Evolutionary conservation across 2,113 vertebrate genomes (phyloP).

Genomic region (Microtus oregoni): DNA sequence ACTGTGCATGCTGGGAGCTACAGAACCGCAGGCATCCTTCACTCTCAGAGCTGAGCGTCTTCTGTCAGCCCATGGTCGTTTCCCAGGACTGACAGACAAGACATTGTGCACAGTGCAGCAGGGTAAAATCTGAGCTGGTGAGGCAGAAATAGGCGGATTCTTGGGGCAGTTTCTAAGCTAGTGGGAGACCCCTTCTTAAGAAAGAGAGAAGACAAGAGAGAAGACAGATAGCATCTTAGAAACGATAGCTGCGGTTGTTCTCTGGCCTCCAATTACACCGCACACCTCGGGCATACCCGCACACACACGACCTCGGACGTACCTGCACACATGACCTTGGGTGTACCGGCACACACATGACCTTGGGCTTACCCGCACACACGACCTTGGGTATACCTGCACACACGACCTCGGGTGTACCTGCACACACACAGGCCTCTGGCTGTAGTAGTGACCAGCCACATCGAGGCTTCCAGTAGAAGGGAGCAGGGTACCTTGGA

Average conservation of each 20-base stretch:
- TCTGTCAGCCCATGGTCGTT: not conserved
- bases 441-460: not conserved
- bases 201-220: not conserved
- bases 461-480: not conserved
- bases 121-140: not conserved
- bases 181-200: not conserved
- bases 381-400: too few species aligned
- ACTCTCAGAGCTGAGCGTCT: not conserved
- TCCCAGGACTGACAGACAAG: not conserved
- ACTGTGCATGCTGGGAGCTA: not conserved
- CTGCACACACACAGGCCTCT: not conserved
- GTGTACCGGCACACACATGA: too few species aligned
- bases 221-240: not conserved
- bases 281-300: not conserved
- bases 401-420: not conserved
- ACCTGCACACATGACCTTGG: too few species aligned
- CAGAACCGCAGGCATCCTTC: not conserved
- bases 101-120: too few species aligned
- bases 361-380: not conserved
- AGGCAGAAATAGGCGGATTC: not conserved
- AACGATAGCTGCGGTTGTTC: not conserved
- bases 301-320: too few species aligned
- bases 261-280: not conserved
- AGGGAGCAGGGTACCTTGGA: not conserved
- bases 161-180: too few species aligned